phyloP scores from a whole-genome alignment of 2,113 vertebrate species.

The Typhlomys cinereus region DNA sequence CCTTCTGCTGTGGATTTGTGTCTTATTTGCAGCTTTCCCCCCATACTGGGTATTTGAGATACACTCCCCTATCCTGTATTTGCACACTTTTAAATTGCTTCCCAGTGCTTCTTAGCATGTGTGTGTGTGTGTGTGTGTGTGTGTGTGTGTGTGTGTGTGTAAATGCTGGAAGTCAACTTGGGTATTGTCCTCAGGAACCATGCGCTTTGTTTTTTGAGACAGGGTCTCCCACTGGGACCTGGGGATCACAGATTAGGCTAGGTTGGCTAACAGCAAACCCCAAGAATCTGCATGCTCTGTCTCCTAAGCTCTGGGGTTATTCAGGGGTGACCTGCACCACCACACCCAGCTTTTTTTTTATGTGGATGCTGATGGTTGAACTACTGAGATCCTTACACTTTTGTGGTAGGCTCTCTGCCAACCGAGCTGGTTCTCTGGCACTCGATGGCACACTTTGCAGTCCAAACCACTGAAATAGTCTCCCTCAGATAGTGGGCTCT shows the following conservation, averaged over 20 bases:
- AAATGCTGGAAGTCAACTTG: too few relatives aligned
- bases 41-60: neutral
- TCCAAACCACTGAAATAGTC: neutral
- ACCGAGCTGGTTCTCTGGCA: neutral
- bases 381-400: neutral
- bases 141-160: neutral
- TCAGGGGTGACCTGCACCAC: neutral
- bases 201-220: neutral
- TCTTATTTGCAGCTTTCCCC: neutral
- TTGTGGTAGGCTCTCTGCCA: neutral
- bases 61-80: neutral
- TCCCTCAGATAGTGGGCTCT: neutral
- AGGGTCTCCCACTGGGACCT: neutral
- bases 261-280: too few relatives aligned
- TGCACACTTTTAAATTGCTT: neutral
- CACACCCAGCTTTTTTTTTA: neutral
- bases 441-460: neutral
- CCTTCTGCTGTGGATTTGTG: neutral
- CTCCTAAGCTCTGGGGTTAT: neutral
- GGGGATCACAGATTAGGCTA: neutral
- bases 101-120: neutral
- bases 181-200: too few relatives aligned
- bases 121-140: neutral
- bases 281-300: neutral
- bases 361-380: neutral